Conservation (phyloP, 2,113 vertebrate genomes). For the Murina feae region DNA sequence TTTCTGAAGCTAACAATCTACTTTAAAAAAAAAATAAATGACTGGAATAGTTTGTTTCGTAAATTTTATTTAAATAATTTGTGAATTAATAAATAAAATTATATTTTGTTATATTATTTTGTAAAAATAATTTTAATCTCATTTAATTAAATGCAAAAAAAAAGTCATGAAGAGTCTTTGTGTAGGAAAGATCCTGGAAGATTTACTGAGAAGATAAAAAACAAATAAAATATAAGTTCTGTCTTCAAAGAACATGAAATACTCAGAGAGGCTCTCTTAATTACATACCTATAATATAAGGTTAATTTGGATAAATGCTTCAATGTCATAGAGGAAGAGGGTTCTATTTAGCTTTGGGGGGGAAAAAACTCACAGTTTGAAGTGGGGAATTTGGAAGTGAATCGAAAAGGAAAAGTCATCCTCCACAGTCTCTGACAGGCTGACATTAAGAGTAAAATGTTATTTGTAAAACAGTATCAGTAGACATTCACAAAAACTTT, state of each 20-base stretch:
- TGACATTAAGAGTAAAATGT: neutral
- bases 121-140: neutral
- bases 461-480: neutral
- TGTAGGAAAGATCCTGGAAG: neutral
- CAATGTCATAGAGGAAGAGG: neutral
- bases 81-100: neutral
- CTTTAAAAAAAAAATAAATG: neutral
- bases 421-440: neutral
- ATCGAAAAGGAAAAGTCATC: neutral
- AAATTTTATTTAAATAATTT: neutral
- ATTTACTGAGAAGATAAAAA: neutral
- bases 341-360: neutral
- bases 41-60: neutral
- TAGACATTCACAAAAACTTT: neutral
- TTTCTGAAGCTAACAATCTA: neutral
- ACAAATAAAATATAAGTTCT: neutral
- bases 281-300: neutral
- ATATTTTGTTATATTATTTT: neutral
- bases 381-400: neutral
- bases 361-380: neutral
- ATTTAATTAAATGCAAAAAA: neutral
- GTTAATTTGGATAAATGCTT: neutral
- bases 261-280: neutral
- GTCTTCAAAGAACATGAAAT: neutral
- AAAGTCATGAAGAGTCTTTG: neutral